phyloP scores from a whole-genome alignment of 2,797 vertebrate genomes.

The Betta splendens region DNA sequence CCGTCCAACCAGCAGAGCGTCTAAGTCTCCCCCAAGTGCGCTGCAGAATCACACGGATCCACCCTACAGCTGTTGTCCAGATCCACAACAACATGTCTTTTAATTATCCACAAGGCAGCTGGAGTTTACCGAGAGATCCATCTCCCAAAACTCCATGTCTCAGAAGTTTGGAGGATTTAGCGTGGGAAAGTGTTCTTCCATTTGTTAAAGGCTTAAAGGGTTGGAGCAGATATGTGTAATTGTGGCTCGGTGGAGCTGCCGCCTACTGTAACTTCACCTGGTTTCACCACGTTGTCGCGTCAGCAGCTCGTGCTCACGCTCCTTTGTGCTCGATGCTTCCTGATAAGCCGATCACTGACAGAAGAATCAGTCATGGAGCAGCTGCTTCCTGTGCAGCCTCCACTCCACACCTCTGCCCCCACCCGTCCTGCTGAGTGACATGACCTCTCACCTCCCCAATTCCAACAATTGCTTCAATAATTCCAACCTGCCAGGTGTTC shows the following conservation, averaged over 20 bases:
- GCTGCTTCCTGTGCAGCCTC: constrained; percentile 63
- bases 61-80: constrained; percentile 71
- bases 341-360: constrained; percentile 32
- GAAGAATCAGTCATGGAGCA: constrained; percentile 34
- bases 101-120: constrained; percentile 67
- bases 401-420: constrained; percentile 28
- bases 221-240: background rate
- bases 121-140: constrained; percentile 28
- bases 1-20: constrained; percentile 30
- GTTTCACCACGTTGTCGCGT: accelerated
- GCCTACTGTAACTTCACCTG: background rate
- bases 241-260: background rate
- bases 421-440: constrained; percentile 4
- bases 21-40: constrained; percentile 44
- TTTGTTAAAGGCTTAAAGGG: constrained; percentile 4
- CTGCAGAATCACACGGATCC: constrained; percentile 49
- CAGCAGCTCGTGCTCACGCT: background rate
- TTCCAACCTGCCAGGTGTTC: constrained; percentile 56
- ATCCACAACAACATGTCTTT: constrained; percentile 54
- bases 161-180: constrained; percentile 22
- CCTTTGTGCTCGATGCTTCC: constrained; percentile 1
- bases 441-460: constrained; percentile 44
- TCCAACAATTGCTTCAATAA: constrained; percentile 43
- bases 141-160: constrained; percentile 18
- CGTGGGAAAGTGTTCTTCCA: constrained; percentile 42